Evolutionary conservation across 2,113 vertebrate species (phyloP).

Genomic region (Hypomesus transpacificus): DNA sequence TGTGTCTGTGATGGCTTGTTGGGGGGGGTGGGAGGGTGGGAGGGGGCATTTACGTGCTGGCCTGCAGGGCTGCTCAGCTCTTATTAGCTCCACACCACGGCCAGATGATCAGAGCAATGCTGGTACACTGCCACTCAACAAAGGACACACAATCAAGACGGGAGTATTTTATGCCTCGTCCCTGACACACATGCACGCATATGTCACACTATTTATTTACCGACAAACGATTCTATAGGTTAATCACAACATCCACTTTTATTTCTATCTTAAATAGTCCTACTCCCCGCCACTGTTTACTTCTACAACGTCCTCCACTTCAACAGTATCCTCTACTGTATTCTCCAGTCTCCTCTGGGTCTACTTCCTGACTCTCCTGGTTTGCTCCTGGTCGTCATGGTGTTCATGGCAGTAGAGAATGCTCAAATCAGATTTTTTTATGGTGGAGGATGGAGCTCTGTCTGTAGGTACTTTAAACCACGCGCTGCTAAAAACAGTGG

Average conservation of each 20-base stretch:
- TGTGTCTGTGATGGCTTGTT: constrained; percentile 13
- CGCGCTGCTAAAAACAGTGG: constrained; percentile 18
- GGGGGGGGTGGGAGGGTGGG: constrained; percentile 29
- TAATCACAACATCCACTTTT: too few relatives aligned
- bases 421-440: neutral
- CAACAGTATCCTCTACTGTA: neutral
- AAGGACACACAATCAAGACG: too few relatives aligned
- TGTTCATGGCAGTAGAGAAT: neutral
- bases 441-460: neutral
- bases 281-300: too few relatives aligned
- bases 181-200: too few relatives aligned
- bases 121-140: constrained; percentile 4
- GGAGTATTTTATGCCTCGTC: too few relatives aligned
- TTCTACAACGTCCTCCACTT: constrained; percentile 7
- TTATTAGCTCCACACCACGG: neutral
- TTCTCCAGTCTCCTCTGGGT: neutral
- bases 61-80: neutral
- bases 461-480: neutral
- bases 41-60: neutral
- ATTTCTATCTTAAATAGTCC: too few relatives aligned
- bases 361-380: too few relatives aligned
- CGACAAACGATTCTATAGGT: too few relatives aligned
- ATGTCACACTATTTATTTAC: too few relatives aligned
- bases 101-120: neutral
- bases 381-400: too few relatives aligned